Base-by-base conservation (phyloP, 2,888 invertebrate genomes). In the Prenolepis imparis region DNA sequence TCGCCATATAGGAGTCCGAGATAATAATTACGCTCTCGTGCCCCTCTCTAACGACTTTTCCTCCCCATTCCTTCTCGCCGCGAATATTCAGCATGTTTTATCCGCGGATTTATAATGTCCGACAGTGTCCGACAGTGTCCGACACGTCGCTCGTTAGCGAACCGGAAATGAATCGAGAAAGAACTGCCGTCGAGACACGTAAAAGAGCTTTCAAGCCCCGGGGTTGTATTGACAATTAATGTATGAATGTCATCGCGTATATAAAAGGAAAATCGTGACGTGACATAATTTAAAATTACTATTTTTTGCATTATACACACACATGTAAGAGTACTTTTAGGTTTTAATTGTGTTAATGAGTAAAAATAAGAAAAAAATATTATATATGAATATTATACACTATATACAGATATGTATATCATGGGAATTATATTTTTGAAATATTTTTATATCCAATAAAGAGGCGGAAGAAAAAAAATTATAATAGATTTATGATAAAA, bases 21-120 rank as follows among this genome's bases (percentile, higher is more conserved):
- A 87, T 88, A 83, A 86, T 72, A 73, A 73, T 88, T 83, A 44
- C 61, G 55, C 75, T 59, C 24, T n/a, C n/a, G 11, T 77, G 73
- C 59, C 77, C 78, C 82, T 64, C 64, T 66, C 36, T 59, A 77
- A 48, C 32, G 21, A 24, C 55, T 77, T 39, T 52, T 82, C 8
- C 75, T 64, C 63, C 73, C 64, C 81, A 48, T 63, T 28, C 28
- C 28, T 28, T 52, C 75, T 21, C 52, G 44, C 24, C 21, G 18
- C 36, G 57, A 5, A 75, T 63, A 64, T 36, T 66, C 18, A 77
- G 12, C 68, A 55, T n/a, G 36, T 18, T 75, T 75, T 75, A 66
- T 52, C 66, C 52, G 12, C 8, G 44, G n/a, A 48, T 75, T 44
- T 63, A 11, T 63, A 63, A 21, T 48, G n/a, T 21, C 32, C n/a